phyloP scores from a whole-genome alignment of 2,888 invertebrate genomes.

The Oithona nana region DNA sequence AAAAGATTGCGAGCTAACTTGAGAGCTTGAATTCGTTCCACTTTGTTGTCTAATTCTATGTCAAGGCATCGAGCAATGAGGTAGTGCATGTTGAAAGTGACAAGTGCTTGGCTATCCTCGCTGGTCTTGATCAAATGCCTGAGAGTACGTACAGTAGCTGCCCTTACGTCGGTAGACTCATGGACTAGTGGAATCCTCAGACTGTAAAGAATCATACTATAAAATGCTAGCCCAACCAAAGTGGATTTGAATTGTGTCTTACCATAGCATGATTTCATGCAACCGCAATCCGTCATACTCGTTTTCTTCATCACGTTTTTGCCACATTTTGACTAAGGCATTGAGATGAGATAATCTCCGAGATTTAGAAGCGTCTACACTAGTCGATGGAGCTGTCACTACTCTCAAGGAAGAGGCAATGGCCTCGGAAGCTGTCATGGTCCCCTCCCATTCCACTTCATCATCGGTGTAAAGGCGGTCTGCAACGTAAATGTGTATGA shows the following conservation, averaged over 20 bases:
- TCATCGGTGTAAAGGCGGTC: neutral
- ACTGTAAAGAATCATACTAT: too few species aligned
- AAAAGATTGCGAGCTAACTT: slow-evolving; percentile 56
- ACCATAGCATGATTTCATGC: slow-evolving; percentile 56
- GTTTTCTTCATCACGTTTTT: slow-evolving; percentile 27
- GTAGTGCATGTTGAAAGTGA: slow-evolving; percentile 15
- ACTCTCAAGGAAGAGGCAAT: neutral
- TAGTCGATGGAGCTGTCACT: neutral
- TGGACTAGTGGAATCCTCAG: slow-evolving; percentile 64
- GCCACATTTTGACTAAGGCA: slow-evolving; percentile 59
- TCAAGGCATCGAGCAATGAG: slow-evolving; percentile 53
- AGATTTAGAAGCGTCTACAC: slow-evolving; percentile 37
- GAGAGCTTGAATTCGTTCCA: slow-evolving; percentile 71
- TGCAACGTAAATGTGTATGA: too few species aligned
- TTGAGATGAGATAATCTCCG: slow-evolving; percentile 69
- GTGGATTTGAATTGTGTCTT: too few species aligned
- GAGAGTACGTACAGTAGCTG: slow-evolving; percentile 66
- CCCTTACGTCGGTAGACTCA: slow-evolving; percentile 70
- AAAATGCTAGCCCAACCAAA: too few species aligned
- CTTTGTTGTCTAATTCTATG: slow-evolving; percentile 55
- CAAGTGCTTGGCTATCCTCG: slow-evolving; percentile 19
- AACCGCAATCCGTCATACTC: slow-evolving; percentile 47
- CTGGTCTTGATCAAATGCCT: slow-evolving; percentile 54
- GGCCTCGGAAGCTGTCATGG: neutral
- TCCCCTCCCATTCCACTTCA: neutral